A percentile compares a stretch with the other conserved stretches of the same genome.
Evolutionary conservation across 2,113 vertebrate species (phyloP).

Genomic region (Ciconia boyciana): DNA sequence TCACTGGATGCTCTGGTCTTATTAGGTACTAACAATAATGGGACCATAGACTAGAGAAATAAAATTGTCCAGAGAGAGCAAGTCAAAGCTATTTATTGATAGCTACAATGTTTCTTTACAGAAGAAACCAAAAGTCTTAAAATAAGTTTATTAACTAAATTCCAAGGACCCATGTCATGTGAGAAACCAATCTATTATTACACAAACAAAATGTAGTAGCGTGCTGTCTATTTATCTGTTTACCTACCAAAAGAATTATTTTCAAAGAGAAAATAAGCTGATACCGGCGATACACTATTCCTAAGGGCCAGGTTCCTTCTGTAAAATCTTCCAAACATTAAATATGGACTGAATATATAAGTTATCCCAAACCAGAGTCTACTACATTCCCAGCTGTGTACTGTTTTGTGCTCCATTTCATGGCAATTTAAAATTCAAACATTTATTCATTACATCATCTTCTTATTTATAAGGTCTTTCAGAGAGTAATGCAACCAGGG

Average conservation of each 20-base stretch:
- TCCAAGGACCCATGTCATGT: background rate
- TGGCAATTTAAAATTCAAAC: background rate
- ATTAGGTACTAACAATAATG: background rate
- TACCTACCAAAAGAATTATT: background rate
- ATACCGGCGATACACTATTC: fast-evolving
- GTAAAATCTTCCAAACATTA: background rate
- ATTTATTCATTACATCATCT: background rate
- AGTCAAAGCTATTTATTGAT: background rate
- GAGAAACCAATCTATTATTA: background rate
- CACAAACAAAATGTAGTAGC: background rate
- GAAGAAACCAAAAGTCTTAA: background rate
- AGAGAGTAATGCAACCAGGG: background rate
- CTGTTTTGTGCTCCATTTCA: background rate
- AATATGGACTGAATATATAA: background rate
- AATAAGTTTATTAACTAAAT: background rate
- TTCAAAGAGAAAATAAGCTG: background rate
- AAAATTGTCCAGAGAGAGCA: background rate
- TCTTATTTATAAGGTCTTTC: background rate
- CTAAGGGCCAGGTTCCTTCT: background rate
- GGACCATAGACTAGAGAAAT: background rate
- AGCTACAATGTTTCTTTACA: background rate
- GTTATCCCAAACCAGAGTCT: background rate
- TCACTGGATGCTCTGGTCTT: background rate
- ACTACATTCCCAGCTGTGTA: background rate
- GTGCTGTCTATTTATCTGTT: background rate